phyloP scores from a whole-genome alignment of 2,113 vertebrate genomes.

The Eudorcas thomsonii region DNA sequence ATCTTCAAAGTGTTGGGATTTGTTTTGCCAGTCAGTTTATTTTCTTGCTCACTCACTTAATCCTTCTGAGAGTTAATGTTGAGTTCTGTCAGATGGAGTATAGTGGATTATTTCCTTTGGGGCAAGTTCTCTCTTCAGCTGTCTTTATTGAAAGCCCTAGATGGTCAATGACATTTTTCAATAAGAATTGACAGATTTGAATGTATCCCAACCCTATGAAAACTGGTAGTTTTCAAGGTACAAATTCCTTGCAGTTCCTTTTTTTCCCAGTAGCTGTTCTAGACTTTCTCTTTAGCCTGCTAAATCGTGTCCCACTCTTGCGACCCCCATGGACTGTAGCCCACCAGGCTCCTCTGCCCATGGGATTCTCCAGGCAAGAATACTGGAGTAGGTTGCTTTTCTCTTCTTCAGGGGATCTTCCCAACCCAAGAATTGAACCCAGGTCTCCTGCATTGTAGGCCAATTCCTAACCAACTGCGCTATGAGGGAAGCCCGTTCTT shows the following conservation, averaged over 20 bases:
- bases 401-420: not conserved
- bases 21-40: not conserved
- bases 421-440: accelerated
- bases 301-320: not conserved
- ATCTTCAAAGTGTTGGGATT: not conserved
- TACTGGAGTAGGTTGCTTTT: not conserved
- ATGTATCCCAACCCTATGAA: not conserved
- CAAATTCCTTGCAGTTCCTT: not conserved
- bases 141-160: not conserved
- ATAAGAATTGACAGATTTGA: not conserved
- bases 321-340: not conserved
- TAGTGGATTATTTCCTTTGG: not conserved
- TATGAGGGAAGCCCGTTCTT: not conserved
- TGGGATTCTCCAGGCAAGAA: not conserved
- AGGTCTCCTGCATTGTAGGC: not conserved
- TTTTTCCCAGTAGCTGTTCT: not conserved
- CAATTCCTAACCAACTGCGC: not conserved
- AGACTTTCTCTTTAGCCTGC: not conserved
- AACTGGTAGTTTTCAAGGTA: not conserved
- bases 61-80: not conserved
- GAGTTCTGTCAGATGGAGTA: not conserved
- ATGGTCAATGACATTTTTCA: not conserved
- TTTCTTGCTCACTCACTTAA: not conserved
- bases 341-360: not conserved
- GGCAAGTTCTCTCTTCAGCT: not conserved